Conservation (phyloP, 2,113 vertebrate species). For the Rhinopomastus cyanomelas region DNA sequence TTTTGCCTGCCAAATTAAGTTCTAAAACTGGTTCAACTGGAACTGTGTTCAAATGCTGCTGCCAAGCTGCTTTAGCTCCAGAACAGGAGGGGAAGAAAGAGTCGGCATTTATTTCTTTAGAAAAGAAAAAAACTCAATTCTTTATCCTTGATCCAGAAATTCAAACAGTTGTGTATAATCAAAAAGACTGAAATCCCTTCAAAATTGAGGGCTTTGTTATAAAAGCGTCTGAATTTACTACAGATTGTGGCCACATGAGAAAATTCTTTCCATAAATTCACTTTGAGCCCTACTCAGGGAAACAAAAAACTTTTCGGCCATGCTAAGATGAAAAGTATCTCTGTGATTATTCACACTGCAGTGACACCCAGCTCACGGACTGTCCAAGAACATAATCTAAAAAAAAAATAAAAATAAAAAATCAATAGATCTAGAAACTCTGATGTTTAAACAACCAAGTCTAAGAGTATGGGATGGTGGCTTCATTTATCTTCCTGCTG, state of each 20-base stretch:
- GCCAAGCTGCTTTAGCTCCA: constrained; percentile 24
- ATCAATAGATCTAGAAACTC: neutral
- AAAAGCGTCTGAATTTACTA: constrained; percentile 37
- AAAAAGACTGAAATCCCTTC: constrained; percentile 31
- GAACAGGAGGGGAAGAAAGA: constrained; percentile 9
- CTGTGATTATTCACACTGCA: neutral
- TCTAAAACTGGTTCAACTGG: constrained; percentile 44
- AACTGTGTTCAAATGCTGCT: neutral
- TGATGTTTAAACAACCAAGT: neutral
- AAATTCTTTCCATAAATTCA: constrained; percentile 10
- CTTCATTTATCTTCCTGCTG: neutral
- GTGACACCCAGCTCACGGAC: neutral
- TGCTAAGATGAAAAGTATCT: constrained; percentile 8
- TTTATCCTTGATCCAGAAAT: constrained; percentile 30
- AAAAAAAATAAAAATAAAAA: no score
- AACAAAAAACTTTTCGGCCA: neutral
- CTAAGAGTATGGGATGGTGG: fast-evolving
- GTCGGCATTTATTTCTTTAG: neutral
- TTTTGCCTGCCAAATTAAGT: neutral
- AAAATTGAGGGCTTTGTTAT: constrained; percentile 31
- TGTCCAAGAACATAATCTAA: neutral
- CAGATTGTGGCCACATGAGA: constrained; percentile 37
- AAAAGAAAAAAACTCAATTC: neutral
- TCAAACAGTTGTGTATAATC: constrained; percentile 7
- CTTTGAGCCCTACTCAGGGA: neutral